A percentile compares a stretch with the other conserved stretches of the same genome.
These are phyloP conservation scores for Phaethon lepturus DNA, from an alignment of 2,113 vertebrate species.

Conservation along the genomic window DNA sequence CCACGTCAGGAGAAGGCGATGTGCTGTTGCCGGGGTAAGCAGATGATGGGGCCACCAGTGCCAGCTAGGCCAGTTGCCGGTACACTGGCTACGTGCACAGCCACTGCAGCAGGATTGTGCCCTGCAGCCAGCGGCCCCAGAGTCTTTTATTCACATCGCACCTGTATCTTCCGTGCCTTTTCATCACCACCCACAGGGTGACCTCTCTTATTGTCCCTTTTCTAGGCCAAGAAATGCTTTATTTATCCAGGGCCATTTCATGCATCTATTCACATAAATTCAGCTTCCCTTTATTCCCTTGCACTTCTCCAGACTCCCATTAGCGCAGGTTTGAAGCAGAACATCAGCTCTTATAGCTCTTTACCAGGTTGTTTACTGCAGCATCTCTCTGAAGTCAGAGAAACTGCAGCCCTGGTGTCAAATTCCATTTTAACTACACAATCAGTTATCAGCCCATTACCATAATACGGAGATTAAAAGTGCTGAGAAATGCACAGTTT, in stretches of 20 bases:
- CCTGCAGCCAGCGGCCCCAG: background rate
- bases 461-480: constrained; percentile 66
- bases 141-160: background rate
- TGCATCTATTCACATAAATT: background rate
- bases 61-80: background rate
- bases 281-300: background rate
- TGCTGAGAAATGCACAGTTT: background rate
- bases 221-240: constrained; percentile 4
- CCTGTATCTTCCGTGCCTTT: background rate
- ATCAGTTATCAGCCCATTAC: constrained; percentile 62
- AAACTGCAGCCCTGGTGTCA: constrained; percentile 51
- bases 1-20: background rate
- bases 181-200: background rate
- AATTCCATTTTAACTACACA: constrained; percentile 63
- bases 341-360: constrained; percentile 33
- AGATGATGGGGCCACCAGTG: background rate
- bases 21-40: background rate
- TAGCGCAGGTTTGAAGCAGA: constrained; percentile 35
- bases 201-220: background rate
- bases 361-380: constrained; percentile 59
- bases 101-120: background rate
- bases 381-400: constrained; percentile 50
- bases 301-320: constrained; percentile 31
- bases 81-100: fast-evolving
- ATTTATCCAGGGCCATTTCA: background rate